Evolutionary conservation across 2,797 vertebrate genomes (phyloP).

Genomic region (Lithobates sylvaticus): DNA sequence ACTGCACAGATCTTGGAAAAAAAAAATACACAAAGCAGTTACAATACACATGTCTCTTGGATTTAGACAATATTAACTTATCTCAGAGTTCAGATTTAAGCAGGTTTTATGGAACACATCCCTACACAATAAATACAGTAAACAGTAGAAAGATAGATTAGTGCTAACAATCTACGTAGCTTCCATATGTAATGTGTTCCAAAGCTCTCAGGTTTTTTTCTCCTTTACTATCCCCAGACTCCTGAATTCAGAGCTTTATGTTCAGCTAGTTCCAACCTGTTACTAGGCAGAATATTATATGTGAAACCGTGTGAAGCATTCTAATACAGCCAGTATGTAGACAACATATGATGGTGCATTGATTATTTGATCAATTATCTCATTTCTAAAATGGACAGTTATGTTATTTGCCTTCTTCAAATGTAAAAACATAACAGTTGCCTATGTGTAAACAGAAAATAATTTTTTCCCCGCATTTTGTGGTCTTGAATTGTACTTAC

Average conservation of each 20-base stretch:
- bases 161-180: not conserved
- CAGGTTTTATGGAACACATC: too few species aligned
- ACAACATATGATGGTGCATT: not conserved
- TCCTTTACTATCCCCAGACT: not conserved
- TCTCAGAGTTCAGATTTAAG: too few species aligned
- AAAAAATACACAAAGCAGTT: too few species aligned
- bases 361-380: not conserved
- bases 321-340: not conserved
- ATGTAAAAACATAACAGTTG: not conserved
- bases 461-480: not conserved
- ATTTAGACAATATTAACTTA: too few species aligned
- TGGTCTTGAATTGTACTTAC: not conserved
- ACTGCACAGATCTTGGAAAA: too few species aligned
- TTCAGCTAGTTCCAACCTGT: not conserved
- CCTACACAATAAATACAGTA: too few species aligned
- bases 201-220: not conserved
- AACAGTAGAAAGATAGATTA: not conserved
- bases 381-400: not conserved
- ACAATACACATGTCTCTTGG: too few species aligned
- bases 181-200: not conserved
- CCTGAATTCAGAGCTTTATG: not conserved
- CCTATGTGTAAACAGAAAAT: not conserved
- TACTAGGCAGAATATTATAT: not conserved
- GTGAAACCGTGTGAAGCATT: not conserved
- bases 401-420: too few species aligned